A percentile compares a stretch with the other conserved stretches of the same genome.
phyloP scores from a whole-genome alignment of 1,140 invertebrate species.

The Geopemphigus sp. region DNA sequence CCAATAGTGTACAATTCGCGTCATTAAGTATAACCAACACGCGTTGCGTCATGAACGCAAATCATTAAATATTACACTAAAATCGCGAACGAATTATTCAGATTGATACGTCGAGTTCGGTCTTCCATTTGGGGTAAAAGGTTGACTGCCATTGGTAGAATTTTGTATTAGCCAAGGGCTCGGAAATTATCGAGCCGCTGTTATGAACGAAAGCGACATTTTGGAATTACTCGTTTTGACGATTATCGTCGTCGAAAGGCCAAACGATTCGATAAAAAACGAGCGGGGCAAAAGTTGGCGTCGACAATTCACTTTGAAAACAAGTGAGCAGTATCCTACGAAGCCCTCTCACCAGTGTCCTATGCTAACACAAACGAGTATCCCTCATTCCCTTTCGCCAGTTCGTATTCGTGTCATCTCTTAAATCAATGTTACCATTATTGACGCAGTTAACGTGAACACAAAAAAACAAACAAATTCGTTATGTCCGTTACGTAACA shows the following conservation, averaged over 20 bases:
- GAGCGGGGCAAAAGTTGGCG: neutral
- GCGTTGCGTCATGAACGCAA: no score
- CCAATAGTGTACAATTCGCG: neutral
- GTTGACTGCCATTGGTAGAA: neutral
- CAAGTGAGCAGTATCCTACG: neutral
- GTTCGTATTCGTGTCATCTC: neutral
- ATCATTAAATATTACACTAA: neutral
- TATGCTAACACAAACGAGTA: slow-evolving; percentile 13
- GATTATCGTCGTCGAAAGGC: neutral
- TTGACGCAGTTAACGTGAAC: neutral
- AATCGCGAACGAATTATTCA: neutral
- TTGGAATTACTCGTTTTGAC: neutral
- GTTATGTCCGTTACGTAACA: no score
- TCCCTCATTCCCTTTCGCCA: neutral
- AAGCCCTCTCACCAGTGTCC: neutral
- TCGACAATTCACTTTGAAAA: slow-evolving; percentile 1
- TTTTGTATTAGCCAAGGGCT: no score
- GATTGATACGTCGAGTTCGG: neutral
- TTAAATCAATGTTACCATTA: neutral
- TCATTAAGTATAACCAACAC: no score
- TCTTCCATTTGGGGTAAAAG: slow-evolving; percentile 4
- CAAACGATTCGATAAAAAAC: slow-evolving; percentile 17
- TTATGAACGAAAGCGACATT: neutral
- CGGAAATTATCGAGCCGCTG: neutral
- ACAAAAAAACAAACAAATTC: neutral